Evolutionary conservation across 2,113 vertebrate genomes (phyloP).

Genomic region (Collichthys lucidus): DNA sequence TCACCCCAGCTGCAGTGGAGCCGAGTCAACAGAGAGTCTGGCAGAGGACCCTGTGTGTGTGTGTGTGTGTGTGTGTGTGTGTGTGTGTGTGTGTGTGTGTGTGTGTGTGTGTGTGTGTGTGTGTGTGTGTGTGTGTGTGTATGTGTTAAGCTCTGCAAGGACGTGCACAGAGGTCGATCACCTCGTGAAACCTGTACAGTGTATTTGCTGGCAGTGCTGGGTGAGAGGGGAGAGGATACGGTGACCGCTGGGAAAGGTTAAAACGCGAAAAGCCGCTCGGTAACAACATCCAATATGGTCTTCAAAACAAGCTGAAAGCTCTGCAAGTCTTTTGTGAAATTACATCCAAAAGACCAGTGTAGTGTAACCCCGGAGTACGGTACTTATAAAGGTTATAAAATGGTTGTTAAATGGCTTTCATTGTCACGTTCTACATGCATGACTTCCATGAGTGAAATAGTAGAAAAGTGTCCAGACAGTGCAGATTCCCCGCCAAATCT

Average conservation of each 20-base stretch:
- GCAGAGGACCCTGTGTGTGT: constrained; percentile 3
- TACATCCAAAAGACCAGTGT: not conserved
- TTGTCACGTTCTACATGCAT: too few species aligned
- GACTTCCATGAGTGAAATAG: too few species aligned
- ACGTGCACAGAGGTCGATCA: constrained; percentile 47
- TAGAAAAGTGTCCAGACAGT: too few species aligned
- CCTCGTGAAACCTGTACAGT: constrained; percentile 30
- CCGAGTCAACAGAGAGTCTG: constrained; percentile 46
- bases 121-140: constrained; percentile 19
- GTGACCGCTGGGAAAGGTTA: constrained; percentile 39
- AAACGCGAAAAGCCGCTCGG: not conserved
- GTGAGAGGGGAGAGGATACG: constrained; percentile 9
- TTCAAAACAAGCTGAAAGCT: not conserved
- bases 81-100: constrained; percentile 1
- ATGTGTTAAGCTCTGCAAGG: constrained; percentile 23
- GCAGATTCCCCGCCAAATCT: too few species aligned
- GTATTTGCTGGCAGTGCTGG: not conserved
- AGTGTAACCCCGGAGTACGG: not conserved
- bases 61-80: constrained; percentile 19
- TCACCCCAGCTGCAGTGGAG: constrained; percentile 20
- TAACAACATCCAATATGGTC: not conserved
- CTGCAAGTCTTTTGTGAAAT: not conserved
- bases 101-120: constrained; percentile 18
- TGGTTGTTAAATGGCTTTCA: not conserved
- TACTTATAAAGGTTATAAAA: not conserved